These are phyloP conservation scores for Calonectris borealis DNA, from an alignment of 2,113 vertebrate species.

Conservation along the genomic window DNA sequence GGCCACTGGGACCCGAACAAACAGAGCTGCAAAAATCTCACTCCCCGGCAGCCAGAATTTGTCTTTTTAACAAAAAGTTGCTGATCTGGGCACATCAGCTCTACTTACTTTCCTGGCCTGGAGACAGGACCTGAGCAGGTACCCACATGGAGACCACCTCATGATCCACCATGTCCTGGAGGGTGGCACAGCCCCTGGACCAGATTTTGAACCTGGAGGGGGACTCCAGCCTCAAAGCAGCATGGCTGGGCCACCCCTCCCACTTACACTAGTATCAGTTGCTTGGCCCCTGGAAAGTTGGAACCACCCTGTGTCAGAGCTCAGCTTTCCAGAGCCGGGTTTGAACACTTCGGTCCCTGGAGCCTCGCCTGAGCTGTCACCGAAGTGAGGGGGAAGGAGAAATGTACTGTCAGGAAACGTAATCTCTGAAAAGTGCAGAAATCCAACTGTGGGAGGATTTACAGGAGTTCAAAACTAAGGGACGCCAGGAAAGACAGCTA, in stretches of 20 bases:
- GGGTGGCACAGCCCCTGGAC: background rate
- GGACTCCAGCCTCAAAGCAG: background rate
- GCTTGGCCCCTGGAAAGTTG: background rate
- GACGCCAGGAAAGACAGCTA: slow-evolving; percentile 72
- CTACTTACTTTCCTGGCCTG: background rate
- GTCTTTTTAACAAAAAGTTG: background rate
- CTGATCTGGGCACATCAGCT: background rate
- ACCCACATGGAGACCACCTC: background rate
- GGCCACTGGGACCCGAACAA: background rate
- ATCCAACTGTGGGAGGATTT: slow-evolving; percentile 74
- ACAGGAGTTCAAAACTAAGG: slow-evolving; percentile 70
- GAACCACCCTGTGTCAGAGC: background rate
- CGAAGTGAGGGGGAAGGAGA: slow-evolving; percentile 50
- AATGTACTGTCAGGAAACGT: slow-evolving; percentile 69
- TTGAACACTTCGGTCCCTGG: background rate
- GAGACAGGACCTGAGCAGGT: background rate
- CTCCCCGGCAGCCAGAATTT: background rate
- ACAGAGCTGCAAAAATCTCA: background rate
- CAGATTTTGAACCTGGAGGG: background rate
- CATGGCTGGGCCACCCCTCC: background rate
- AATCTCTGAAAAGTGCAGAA: slow-evolving; percentile 72
- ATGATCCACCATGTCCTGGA: background rate
- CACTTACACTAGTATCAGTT: background rate
- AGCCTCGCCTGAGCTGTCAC: slow-evolving; percentile 57
- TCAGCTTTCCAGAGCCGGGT: slow-evolving; percentile 17